Conservation (phyloP, 2,113 vertebrate genomes). For the Pollimyrus isidori region DNA sequence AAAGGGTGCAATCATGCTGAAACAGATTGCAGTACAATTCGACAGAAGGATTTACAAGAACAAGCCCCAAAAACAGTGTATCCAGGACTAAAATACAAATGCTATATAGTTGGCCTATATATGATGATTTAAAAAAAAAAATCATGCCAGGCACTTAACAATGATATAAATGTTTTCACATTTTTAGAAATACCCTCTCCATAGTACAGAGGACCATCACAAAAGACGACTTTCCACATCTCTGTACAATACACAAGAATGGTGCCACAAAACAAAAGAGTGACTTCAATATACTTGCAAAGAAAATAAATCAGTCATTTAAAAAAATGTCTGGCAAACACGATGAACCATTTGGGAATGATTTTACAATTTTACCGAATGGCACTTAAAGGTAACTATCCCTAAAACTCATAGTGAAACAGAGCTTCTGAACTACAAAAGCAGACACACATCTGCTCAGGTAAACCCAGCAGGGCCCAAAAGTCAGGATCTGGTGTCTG, state of each 20-base stretch:
- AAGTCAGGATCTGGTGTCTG: background rate
- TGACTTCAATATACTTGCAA: background rate
- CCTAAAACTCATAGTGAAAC: background rate
- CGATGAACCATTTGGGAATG: background rate
- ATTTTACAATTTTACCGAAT: background rate
- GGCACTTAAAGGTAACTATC: background rate
- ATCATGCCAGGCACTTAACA: background rate
- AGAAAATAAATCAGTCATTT: background rate
- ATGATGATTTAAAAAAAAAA: background rate
- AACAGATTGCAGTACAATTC: background rate
- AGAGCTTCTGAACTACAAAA: background rate
- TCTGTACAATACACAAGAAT: background rate
- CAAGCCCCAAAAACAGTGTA: background rate
- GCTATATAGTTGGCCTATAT: background rate
- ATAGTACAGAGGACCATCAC: background rate
- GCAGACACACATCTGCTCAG: background rate
- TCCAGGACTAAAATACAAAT: background rate
- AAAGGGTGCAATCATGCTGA: conserved; percentile 1
- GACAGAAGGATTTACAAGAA: background rate
- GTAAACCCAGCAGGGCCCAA: background rate
- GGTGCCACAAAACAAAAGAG: background rate
- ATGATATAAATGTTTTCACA: background rate
- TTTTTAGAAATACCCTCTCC: background rate
- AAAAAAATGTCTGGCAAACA: background rate
- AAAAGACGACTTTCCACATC: background rate